A percentile compares a stretch with the other conserved stretches of the same genome.
These are phyloP conservation scores for Parnassius glacialis DNA, from an alignment of 2,888 invertebrate species.

Conservation along the genomic window DNA sequence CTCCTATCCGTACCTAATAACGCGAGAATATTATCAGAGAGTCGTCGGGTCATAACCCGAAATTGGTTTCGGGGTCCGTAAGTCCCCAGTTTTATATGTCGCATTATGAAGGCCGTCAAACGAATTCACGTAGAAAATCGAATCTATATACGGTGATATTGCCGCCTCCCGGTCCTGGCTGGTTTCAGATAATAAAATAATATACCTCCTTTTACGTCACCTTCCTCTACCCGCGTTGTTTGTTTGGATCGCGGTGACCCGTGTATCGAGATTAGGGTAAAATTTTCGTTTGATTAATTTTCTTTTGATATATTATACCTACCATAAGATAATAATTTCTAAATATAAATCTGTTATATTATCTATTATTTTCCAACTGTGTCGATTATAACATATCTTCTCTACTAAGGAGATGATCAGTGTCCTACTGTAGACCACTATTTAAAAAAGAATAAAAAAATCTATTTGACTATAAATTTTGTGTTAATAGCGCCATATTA, in stretches of 20 bases:
- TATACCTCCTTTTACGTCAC: slow-evolving; percentile 73
- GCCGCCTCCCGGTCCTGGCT: slow-evolving; percentile 71
- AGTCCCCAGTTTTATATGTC: slow-evolving; percentile 82
- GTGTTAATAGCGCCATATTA: no score
- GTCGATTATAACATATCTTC: no score
- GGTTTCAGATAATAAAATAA: slow-evolving; percentile 79
- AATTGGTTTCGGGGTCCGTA: slow-evolving; percentile 82
- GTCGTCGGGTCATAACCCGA: slow-evolving; percentile 82
- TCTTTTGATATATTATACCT: no score
- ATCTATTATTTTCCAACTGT: no score
- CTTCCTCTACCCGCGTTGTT: slow-evolving; percentile 38
- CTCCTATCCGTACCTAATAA: slow-evolving; percentile 81
- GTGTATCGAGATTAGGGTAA: slow-evolving; percentile 22
- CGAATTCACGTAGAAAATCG: slow-evolving; percentile 83
- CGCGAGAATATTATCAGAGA: slow-evolving; percentile 81
- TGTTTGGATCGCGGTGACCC: slow-evolving; percentile 47
- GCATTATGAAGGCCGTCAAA: slow-evolving; percentile 82
- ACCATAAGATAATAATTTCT: no score
- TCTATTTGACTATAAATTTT: no score
- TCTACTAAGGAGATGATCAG: no score
- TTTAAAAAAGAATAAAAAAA: no score
- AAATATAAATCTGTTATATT: no score
- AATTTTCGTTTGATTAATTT: not conserved
- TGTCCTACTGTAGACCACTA: no score
- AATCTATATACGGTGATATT: slow-evolving; percentile 81